A percentile compares a stretch with the other conserved stretches of the same genome.
These are phyloP conservation scores for Dreissena rostriformis DNA, from an alignment of 1,140 invertebrate genomes.

Conservation along the genomic window DNA sequence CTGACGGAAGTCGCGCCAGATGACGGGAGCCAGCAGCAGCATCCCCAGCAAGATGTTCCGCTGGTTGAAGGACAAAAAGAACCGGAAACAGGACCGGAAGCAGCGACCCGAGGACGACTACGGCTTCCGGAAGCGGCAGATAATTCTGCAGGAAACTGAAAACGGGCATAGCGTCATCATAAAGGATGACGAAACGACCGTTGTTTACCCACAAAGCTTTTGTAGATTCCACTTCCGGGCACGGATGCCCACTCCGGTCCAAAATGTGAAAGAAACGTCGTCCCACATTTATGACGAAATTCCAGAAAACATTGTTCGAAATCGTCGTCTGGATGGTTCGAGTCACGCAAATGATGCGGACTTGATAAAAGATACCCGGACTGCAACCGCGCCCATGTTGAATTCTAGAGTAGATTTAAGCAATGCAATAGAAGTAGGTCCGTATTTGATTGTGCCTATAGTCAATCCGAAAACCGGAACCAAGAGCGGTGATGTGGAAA, in stretches of 20 bases:
- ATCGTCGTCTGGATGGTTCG: not conserved
- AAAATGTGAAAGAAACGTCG: constrained; percentile 39
- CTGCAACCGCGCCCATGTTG: not conserved
- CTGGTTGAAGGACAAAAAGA: constrained; percentile 46
- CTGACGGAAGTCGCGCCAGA: not conserved
- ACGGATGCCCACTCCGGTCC: constrained; percentile 47
- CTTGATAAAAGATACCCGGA: constrained; percentile 43
- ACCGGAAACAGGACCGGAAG: constrained; percentile 38
- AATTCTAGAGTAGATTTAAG: constrained; percentile 32
- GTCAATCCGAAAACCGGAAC: constrained; percentile 14
- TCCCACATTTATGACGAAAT: constrained; percentile 56
- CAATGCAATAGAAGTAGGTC: constrained; percentile 57
- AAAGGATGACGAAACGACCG: constrained; percentile 43
- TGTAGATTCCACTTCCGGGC: constrained; percentile 24
- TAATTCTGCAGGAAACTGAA: constrained; percentile 44
- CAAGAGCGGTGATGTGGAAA: constrained; percentile 40
- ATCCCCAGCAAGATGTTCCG: constrained; percentile 45
- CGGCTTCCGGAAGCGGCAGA: constrained; percentile 53
- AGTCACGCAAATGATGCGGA: constrained; percentile 26
- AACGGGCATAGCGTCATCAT: constrained; percentile 51
- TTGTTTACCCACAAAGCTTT: constrained; percentile 45
- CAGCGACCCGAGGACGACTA: constrained; percentile 46
- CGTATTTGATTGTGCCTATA: constrained; percentile 54
- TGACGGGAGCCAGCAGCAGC: constrained; percentile 31
- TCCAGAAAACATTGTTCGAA: constrained; percentile 30